phyloP scores from a whole-genome alignment of 2,113 vertebrate genomes.

The Gambusia holbrooki region DNA sequence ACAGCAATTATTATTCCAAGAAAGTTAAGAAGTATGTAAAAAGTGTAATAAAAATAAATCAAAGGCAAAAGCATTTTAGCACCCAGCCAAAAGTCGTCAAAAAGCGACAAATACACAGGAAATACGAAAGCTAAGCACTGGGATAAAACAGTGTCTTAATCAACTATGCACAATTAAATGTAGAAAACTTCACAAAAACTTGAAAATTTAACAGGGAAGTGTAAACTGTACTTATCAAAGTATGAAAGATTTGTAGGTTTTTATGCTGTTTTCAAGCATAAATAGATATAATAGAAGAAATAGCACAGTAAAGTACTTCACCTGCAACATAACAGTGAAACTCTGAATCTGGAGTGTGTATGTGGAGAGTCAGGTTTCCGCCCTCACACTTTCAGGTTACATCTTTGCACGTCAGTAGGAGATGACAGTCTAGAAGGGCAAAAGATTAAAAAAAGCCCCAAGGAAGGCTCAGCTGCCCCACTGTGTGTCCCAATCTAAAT shows the following conservation, averaged over 20 bases:
- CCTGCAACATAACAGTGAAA: slow-evolving; percentile 8
- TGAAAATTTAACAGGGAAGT: not conserved
- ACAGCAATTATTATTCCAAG: not conserved
- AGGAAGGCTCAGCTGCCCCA: slow-evolving; percentile 23
- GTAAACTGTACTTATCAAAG: not conserved
- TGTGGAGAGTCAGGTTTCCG: slow-evolving; percentile 51
- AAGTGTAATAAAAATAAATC: not conserved
- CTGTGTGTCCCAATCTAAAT: not conserved
- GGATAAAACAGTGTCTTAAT: not conserved
- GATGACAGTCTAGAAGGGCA: slow-evolving; percentile 68
- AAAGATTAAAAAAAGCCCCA: slow-evolving; percentile 47
- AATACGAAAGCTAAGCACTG: not conserved
- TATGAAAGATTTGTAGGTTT: not conserved
- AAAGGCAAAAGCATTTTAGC: not conserved
- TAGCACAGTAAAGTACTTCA: not conserved
- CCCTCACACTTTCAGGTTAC: slow-evolving; percentile 62
- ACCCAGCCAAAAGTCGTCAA: not conserved
- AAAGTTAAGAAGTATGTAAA: not conserved
- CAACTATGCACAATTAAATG: not conserved
- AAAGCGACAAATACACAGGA: not conserved
- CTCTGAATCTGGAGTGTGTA: slow-evolving; percentile 8
- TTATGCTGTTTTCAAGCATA: slow-evolving; percentile 3
- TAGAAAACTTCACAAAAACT: too few relatives aligned
- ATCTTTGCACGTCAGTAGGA: slow-evolving; percentile 55
- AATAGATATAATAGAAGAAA: not conserved